phyloP scores from a whole-genome alignment of 1,140 invertebrate species.

The Medauroidea extradentata region DNA sequence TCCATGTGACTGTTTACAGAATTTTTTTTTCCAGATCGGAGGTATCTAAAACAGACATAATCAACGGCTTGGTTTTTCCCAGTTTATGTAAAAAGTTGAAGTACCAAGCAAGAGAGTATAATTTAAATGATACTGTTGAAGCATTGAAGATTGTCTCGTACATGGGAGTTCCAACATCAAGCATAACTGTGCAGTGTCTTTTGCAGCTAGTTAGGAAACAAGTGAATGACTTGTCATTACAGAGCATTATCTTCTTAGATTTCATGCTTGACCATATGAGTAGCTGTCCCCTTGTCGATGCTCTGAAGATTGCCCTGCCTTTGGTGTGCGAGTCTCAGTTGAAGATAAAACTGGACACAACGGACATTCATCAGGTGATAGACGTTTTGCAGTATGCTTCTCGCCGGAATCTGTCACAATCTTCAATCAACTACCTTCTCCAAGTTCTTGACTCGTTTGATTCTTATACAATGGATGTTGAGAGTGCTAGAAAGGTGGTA shows the following conservation, averaged over 20 bases:
- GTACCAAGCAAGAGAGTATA: slow-evolving; percentile 46
- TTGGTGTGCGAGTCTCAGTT: slow-evolving; percentile 57
- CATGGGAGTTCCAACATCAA: slow-evolving; percentile 50
- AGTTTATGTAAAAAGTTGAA: slow-evolving; percentile 48
- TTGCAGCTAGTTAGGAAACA: slow-evolving; percentile 54
- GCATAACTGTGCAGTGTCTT: slow-evolving; percentile 53
- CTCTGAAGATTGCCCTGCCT: slow-evolving; percentile 55
- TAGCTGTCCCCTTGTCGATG: slow-evolving; percentile 51
- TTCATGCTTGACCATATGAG: slow-evolving; percentile 48
- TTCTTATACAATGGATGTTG: slow-evolving; percentile 13
- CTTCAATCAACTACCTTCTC: slow-evolving; percentile 32
- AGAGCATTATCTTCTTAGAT: slow-evolving; percentile 56
- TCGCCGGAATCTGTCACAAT: slow-evolving; percentile 44
- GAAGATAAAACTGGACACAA: slow-evolving; percentile 47
- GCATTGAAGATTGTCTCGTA: slow-evolving; percentile 52
- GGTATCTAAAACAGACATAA: slow-evolving; percentile 27
- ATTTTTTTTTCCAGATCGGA: slow-evolving; percentile 18
- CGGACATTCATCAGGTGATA: slow-evolving; percentile 45
- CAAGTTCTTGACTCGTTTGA: slow-evolving; percentile 7
- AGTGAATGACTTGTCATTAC: slow-evolving; percentile 53
- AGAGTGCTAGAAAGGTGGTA: slow-evolving; percentile 19
- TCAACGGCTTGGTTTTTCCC: slow-evolving; percentile 39
- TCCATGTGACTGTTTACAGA: not conserved
- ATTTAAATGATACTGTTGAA: slow-evolving; percentile 49
- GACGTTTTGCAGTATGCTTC: slow-evolving; percentile 50